Conservation (phyloP, 2,113 vertebrate genomes). For the Macquaria australasica region DNA sequence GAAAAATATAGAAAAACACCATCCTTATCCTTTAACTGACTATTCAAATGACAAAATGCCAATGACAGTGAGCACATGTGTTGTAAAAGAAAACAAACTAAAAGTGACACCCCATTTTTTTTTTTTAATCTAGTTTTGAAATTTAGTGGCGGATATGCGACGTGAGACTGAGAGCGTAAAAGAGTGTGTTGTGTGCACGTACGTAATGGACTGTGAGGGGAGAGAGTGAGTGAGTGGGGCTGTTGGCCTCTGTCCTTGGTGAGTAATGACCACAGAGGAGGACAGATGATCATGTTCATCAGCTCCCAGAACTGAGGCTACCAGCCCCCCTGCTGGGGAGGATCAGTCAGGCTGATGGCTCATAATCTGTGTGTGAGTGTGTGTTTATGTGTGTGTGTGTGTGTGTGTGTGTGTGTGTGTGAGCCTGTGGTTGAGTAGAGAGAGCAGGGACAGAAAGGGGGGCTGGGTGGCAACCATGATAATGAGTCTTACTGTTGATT, state of each 20-base stretch:
- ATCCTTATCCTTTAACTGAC: background rate
- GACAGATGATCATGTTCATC: conserved; percentile 75
- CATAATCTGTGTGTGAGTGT: conserved; percentile 50
- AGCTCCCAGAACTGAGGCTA: conserved; percentile 58
- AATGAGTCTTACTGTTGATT: conserved; percentile 38
- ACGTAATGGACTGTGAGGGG: conserved; percentile 27
- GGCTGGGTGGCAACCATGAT: conserved; percentile 33
- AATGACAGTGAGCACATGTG: background rate
- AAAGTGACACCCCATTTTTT: background rate
- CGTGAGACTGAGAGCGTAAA: conserved; percentile 9
- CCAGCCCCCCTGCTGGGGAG: conserved; percentile 64
- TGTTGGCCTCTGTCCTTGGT: conserved; percentile 59
- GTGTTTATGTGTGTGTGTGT: conserved; percentile 19
- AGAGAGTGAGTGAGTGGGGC: conserved; percentile 37
- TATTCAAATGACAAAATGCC: background rate
- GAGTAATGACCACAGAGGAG: conserved; percentile 70
- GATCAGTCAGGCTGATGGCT: conserved; percentile 68
- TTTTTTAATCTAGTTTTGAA: background rate
- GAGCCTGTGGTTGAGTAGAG: conserved; percentile 7
- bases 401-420: conserved; percentile 5
- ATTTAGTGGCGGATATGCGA: background rate
- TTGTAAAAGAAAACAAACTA: background rate
- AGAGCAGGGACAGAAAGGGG: conserved; percentile 23
- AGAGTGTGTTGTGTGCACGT: conserved; percentile 8
- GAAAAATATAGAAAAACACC: background rate